phyloP scores from a whole-genome alignment of 1,140 invertebrate species.

The Cyclargus thomasi region DNA sequence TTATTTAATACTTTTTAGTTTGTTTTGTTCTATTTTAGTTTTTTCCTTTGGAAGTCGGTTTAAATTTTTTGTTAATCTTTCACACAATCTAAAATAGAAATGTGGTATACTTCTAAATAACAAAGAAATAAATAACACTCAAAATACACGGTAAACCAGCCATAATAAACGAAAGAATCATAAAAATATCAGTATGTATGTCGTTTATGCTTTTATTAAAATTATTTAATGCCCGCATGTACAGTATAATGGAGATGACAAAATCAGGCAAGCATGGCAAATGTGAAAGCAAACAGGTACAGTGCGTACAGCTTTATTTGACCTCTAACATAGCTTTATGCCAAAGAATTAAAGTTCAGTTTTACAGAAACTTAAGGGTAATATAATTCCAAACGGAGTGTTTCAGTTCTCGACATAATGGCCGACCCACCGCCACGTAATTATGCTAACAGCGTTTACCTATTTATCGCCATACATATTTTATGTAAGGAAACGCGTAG shows the following conservation, averaged over 20 bases:
- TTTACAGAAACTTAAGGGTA: no score
- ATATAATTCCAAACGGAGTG: no score
- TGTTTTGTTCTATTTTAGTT: no score
- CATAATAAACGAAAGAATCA: not conserved
- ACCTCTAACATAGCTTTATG: no score
- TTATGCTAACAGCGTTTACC: conserved; percentile 1
- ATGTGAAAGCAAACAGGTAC: conserved; percentile 1
- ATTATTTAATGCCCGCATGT: conserved; percentile 19
- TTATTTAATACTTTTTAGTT: no score
- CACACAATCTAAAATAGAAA: no score
- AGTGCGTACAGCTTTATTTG: not conserved
- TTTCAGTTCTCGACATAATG: not conserved
- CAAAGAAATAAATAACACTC: not conserved
- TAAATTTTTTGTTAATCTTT: no score
- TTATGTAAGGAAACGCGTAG: not conserved
- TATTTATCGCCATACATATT: not conserved
- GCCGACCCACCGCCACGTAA: not conserved
- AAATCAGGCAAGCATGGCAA: conserved; percentile 25
- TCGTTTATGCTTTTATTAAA: not conserved
- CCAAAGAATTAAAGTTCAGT: no score
- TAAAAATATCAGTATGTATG: not conserved
- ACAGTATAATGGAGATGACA: conserved; percentile 29
- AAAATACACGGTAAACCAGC: not conserved
- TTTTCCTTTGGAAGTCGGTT: no score
- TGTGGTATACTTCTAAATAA: not conserved